phyloP scores from a whole-genome alignment of 2,888 invertebrate genomes.

The Gastrophysa polygoni region DNA sequence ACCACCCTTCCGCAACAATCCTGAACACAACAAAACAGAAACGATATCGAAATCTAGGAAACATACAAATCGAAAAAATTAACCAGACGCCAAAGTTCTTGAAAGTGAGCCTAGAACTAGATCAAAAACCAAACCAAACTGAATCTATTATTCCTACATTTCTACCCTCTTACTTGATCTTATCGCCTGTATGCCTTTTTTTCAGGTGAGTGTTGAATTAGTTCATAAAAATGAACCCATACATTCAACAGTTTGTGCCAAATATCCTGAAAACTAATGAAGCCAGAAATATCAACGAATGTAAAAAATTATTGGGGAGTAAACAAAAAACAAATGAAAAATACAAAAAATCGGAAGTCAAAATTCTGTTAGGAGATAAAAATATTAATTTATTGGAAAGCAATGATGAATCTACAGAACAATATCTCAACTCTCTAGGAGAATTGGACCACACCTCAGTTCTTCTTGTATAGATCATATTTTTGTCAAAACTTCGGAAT shows the following conservation, averaged over 20 bases:
- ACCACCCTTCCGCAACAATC: no score
- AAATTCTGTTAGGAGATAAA: not conserved
- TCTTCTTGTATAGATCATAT: not conserved
- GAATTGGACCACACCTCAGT: not conserved
- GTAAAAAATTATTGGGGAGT: not conserved
- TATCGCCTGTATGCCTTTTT: no score
- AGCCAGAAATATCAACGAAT: not conserved
- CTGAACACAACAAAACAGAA: no score
- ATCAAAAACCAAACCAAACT: no score
- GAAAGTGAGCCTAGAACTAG: no score
- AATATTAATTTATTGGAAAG: not conserved
- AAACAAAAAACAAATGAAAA: not conserved
- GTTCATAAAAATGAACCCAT: not conserved
- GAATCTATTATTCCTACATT: no score
- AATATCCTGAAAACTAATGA: not conserved
- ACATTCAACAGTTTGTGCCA: not conserved
- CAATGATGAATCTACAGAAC: slow-evolving; percentile 2
- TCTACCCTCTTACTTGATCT: no score
- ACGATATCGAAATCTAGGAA: no score
- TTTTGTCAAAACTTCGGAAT: not conserved
- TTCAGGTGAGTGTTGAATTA: not conserved
- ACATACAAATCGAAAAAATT: no score
- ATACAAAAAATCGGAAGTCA: not conserved
- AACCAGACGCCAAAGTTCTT: no score
- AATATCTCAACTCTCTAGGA: not conserved